Conservation (phyloP, 1,140 invertebrate genomes). For the Limonius californicus region DNA sequence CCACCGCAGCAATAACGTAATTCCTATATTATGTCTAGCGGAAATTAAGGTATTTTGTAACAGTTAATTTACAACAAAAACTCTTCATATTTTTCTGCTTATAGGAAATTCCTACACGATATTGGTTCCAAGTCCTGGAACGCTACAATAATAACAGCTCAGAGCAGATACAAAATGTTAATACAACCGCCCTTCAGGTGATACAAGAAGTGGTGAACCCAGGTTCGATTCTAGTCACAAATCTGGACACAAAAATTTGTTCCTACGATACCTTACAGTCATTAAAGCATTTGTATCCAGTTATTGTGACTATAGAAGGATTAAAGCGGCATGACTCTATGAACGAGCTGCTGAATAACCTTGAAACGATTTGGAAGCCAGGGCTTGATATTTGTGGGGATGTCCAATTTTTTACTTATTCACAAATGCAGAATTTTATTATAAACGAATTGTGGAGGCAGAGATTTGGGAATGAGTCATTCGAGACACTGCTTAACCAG, state of each 20-base stretch:
- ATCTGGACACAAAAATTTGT: slow-evolving; percentile 16
- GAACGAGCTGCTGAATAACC: slow-evolving; percentile 17
- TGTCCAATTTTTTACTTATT: slow-evolving; percentile 45
- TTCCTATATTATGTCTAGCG: slow-evolving; percentile 50
- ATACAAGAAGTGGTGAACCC: slow-evolving; percentile 15
- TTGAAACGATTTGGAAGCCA: slow-evolving; percentile 50
- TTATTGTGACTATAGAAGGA: slow-evolving; percentile 14
- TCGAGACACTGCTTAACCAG: slow-evolving; percentile 6
- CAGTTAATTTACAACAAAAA: background rate
- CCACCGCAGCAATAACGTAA: slow-evolving; percentile 36
- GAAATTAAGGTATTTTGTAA: slow-evolving; percentile 41
- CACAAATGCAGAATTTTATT: slow-evolving; percentile 4
- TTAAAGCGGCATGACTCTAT: slow-evolving; percentile 15
- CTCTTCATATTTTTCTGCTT: too few relatives aligned
- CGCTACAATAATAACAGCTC: background rate
- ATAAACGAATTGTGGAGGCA: slow-evolving; percentile 18
- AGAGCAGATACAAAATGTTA: background rate
- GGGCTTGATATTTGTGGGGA: slow-evolving; percentile 49
- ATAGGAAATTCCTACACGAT: slow-evolving; percentile 18
- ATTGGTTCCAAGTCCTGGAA: slow-evolving; percentile 16
- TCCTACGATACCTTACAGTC: background rate
- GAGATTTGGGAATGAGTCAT: slow-evolving; percentile 20
- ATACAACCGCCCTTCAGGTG: slow-evolving; percentile 5
- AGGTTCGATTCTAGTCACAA: slow-evolving; percentile 20
- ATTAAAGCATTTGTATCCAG: slow-evolving; percentile 12